A percentile compares a stretch with the other conserved stretches of the same genome.
Evolutionary conservation across 2,113 vertebrate genomes (phyloP).

Genomic region (Spilogale gracilis): DNA sequence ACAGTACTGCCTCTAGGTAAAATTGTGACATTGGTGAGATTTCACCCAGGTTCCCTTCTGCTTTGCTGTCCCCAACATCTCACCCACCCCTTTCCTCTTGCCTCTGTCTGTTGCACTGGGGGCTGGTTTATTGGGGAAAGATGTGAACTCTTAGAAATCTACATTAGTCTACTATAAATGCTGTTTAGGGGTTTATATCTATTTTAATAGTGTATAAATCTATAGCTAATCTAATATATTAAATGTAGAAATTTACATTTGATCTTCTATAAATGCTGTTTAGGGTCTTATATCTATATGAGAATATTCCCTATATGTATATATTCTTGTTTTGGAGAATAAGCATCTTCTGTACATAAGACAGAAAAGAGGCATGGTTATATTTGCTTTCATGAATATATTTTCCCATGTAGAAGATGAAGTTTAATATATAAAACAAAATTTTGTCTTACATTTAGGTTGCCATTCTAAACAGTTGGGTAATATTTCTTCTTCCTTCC

Average conservation of each 20-base stretch:
- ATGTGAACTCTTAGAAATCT: background rate
- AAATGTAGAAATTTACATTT: background rate
- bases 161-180: background rate
- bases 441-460: constrained; percentile 3
- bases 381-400: background rate
- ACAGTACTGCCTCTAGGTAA: background rate
- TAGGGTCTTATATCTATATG: too few relatives aligned
- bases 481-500: background rate
- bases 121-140: background rate
- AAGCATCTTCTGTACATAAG: background rate
- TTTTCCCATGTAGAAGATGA: background rate
- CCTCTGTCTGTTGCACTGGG: accelerated
- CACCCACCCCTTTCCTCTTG: accelerated
- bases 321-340: background rate
- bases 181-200: background rate
- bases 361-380: background rate
- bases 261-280: background rate
- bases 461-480: background rate
- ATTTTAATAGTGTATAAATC: background rate
- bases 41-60: background rate
- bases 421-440: background rate
- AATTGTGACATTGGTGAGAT: background rate
- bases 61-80: background rate
- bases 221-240: background rate
- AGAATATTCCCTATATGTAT: background rate